A percentile compares a stretch with the other conserved stretches of the same genome.
phyloP scores from a whole-genome alignment of 2,113 vertebrate genomes.

The Gavialis gangeticus region DNA sequence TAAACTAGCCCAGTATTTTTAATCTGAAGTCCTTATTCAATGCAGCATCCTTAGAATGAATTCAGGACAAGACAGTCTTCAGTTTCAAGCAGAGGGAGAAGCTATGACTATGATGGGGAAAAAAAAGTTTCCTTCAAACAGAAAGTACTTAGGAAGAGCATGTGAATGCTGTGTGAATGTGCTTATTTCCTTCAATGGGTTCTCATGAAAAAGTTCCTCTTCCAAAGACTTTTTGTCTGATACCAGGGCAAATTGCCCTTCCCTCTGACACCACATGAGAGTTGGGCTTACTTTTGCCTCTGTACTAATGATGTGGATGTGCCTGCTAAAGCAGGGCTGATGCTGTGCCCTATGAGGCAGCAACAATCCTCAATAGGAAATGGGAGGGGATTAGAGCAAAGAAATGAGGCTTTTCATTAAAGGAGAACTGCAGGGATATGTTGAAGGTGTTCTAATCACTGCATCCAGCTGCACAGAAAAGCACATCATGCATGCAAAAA shows the following conservation, averaged over 20 bases:
- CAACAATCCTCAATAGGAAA: neutral
- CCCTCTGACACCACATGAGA: neutral
- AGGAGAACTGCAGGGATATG: neutral
- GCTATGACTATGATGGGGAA: neutral
- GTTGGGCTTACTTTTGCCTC: neutral
- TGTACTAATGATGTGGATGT: neutral
- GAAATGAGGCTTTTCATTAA: neutral
- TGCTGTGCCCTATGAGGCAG: accelerated
- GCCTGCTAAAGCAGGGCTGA: neutral
- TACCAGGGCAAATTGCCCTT: neutral
- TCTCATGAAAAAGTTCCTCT: neutral
- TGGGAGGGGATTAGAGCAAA: neutral
- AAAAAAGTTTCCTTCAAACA: neutral
- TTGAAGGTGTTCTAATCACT: neutral
- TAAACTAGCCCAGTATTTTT: neutral
- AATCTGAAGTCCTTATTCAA: neutral
- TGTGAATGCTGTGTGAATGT: neutral
- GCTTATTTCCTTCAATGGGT: neutral
- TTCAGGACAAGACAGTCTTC: neutral
- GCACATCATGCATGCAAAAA: neutral
- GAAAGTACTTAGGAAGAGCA: neutral
- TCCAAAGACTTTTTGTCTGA: neutral
- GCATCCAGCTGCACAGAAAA: neutral
- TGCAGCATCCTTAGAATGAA: neutral
- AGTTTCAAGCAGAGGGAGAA: neutral